Evolutionary conservation across 2,888 invertebrate species (phyloP).

Genomic region (Arctia plantaginis): DNA sequence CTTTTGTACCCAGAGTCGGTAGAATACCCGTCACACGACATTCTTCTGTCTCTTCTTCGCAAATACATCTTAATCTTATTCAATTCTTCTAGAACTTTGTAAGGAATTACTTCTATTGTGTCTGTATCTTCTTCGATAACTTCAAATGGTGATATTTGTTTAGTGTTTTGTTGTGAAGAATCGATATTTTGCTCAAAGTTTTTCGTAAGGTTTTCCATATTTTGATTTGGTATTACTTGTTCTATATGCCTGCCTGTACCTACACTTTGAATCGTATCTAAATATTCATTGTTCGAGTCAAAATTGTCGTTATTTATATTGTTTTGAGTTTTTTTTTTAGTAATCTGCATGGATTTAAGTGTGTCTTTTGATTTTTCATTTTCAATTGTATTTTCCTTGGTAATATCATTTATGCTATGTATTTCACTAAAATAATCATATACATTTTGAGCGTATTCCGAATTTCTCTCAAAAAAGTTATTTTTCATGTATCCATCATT

Average conservation of each 20-base stretch:
- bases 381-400: not conserved
- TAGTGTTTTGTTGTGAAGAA: constrained; percentile 4
- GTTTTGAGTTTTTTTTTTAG: not conserved
- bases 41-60: constrained; percentile 47
- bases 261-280: not conserved
- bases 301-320: not conserved
- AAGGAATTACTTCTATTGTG: constrained; percentile 59
- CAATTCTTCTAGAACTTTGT: constrained; percentile 75
- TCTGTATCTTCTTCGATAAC: constrained; percentile 24
- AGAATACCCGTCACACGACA: constrained; percentile 49
- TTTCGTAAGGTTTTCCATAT: not conserved
- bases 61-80: constrained; percentile 69
- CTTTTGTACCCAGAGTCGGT: constrained; percentile 73
- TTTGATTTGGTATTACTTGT: not conserved
- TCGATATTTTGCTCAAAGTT: constrained; percentile 1
- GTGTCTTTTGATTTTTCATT: not conserved
- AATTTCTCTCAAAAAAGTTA: not conserved
- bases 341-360: not conserved
- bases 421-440: constrained; percentile 34
- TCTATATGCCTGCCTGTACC: not conserved
- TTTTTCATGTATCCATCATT: not conserved
- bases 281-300: constrained; percentile 2
- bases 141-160: constrained; percentile 23
- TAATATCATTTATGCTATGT: constrained; percentile 12
- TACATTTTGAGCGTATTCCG: constrained; percentile 28